Evolutionary conservation across 2,888 invertebrate species (phyloP).

Genomic region (Ecdyonurus torrentis): DNA sequence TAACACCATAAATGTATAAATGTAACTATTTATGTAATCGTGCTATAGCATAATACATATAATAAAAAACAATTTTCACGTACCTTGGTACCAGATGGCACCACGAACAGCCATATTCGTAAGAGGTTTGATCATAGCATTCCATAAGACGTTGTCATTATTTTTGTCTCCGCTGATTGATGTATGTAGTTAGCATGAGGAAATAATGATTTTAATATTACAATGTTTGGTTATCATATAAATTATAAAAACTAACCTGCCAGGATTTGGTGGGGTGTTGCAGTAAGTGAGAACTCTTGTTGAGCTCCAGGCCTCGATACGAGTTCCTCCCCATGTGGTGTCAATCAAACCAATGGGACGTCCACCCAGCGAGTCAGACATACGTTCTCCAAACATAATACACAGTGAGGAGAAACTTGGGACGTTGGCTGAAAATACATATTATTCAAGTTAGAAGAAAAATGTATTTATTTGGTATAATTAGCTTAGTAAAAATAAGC

Average conservation of each 20-base stretch:
- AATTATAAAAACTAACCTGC: background rate
- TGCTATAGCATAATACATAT: too few species aligned
- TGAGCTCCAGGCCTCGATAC: background rate
- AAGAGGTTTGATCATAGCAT: background rate
- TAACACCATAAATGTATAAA: too few species aligned
- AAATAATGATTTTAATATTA: too few species aligned
- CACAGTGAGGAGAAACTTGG: background rate
- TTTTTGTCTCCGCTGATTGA: slow-evolving; percentile 2
- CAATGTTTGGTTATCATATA: too few species aligned
- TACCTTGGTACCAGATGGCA: slow-evolving; percentile 1
- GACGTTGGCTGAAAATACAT: background rate
- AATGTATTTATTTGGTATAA: too few species aligned
- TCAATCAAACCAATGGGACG: background rate
- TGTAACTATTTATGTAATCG: too few species aligned
- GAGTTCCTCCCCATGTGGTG: background rate
- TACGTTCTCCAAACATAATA: background rate
- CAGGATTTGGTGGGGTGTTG: background rate
- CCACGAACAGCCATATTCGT: background rate
- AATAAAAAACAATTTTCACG: too few species aligned
- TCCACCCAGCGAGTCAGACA: background rate
- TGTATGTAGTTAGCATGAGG: too few species aligned
- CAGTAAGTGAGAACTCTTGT: background rate
- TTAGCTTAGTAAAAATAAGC: too few species aligned
- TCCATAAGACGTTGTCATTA: background rate
- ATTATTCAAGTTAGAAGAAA: background rate